Conservation (phyloP, 2,113 vertebrate genomes). For the Opisthocomus hoazin region DNA sequence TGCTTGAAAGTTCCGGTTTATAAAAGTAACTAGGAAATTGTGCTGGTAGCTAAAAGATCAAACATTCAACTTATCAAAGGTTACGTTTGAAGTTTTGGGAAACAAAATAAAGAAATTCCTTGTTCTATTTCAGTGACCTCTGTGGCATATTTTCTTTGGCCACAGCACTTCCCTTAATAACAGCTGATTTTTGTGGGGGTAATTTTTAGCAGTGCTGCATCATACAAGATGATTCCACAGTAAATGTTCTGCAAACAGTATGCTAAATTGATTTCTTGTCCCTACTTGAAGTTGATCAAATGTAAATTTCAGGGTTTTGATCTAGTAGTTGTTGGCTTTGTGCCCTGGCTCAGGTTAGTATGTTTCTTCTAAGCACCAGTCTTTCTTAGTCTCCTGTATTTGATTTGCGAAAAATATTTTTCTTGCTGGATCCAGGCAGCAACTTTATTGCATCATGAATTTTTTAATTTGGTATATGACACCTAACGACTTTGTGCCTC, state of each 20-base stretch:
- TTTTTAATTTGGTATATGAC: neutral
- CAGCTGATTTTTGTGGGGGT: neutral
- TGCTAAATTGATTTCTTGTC: constrained; percentile 35
- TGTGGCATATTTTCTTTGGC: neutral
- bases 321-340: neutral
- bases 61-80: constrained; percentile 47
- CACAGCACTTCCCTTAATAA: neutral
- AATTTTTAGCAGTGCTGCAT: neutral
- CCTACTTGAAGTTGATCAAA: constrained; percentile 14
- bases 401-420: neutral
- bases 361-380: neutral
- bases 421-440: neutral
- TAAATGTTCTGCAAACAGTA: constrained; percentile 3
- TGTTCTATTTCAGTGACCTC: constrained; percentile 9
- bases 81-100: constrained; percentile 54
- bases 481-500: neutral
- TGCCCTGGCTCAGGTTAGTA: neutral
- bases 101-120: constrained; percentile 36
- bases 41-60: constrained; percentile 62
- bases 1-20: constrained; percentile 49
- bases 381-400: neutral
- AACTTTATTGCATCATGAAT: neutral
- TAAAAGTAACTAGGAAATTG: constrained; percentile 53
- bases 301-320: constrained; percentile 20
- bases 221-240: neutral